Conservation (phyloP, 1,140 invertebrate genomes). For the Drosophila rufa region DNA sequence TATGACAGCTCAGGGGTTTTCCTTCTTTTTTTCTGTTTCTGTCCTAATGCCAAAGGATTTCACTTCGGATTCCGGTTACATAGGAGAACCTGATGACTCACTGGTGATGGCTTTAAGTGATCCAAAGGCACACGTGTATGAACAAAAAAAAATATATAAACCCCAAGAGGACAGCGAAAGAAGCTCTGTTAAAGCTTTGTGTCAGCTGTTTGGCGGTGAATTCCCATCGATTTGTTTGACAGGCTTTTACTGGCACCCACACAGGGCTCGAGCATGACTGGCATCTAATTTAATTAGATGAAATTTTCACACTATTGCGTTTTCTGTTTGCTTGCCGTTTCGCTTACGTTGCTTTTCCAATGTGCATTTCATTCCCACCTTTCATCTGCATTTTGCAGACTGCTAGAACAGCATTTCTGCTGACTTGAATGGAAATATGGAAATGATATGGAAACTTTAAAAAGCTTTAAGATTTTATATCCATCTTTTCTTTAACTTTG, state of each 20-base stretch:
- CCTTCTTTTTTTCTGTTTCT: neutral
- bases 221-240: slow-evolving; percentile 77
- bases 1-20: slow-evolving; percentile 2
- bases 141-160: neutral
- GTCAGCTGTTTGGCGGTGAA: slow-evolving; percentile 44
- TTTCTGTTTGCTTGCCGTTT: slow-evolving; percentile 29
- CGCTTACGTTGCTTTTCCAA: slow-evolving; percentile 1
- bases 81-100: slow-evolving; percentile 36
- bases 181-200: slow-evolving; percentile 30
- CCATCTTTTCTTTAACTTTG: slow-evolving; percentile 1
- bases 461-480: too few relatives aligned
- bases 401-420: slow-evolving; percentile 3
- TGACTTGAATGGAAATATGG: neutral
- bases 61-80: slow-evolving; percentile 7
- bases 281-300: slow-evolving; percentile 76
- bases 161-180: slow-evolving; percentile 1
- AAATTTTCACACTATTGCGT: slow-evolving; percentile 65
- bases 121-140: slow-evolving; percentile 23
- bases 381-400: slow-evolving; percentile 1
- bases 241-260: slow-evolving; percentile 62
- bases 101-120: slow-evolving; percentile 16
- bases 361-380: slow-evolving; percentile 12
- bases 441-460: too few relatives aligned
- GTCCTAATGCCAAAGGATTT: slow-evolving; percentile 5
- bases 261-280: slow-evolving; percentile 57